Evolutionary conservation across 2,797 vertebrate genomes (phyloP), one percentile per base, ranked within the genome.

Genomic region (Periparus ater): DNA sequence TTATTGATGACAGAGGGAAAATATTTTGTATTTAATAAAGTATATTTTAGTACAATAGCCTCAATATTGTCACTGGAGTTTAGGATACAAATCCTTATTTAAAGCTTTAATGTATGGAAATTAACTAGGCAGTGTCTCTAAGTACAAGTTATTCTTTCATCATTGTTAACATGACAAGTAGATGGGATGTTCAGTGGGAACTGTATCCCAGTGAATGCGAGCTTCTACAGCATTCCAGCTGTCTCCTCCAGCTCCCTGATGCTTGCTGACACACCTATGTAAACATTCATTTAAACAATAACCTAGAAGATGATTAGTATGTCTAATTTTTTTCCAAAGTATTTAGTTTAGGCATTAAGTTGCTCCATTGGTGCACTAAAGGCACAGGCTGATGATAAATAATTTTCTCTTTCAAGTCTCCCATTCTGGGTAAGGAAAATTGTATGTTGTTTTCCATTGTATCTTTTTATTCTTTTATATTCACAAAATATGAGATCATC

Each of bases 1-100:
- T 90, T 94, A 47, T 84, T 79, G 47, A 70, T 83, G 44, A 71
- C 47, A 78, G 48, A 58, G 29, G 13, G 16, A 71, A 86, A 92
- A 68, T 87, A 77, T 53, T 75, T 94, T 68, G 6, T 92, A 55
- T 78, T 91, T 83, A 97, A 96, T 97, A 93, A 96, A 97, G 7
- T 79, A 9, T 96, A 83, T 96, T 96, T 95, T 95, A 62, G 11
- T 85, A 82, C 53, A 73, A 63, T 42, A 13, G n/a, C 54, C 27
- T 94, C 61, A 61, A 8, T 93, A 23, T 65, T 85, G 91, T 93
- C 9, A 57, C 93, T 34, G 45, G 13, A 30, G 79, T 54, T 32
- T 42, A 50, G 36, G 25, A 42, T 61, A 53, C 48, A 81, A 61
- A 54, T 76, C 27, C 72, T 84, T 79, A 29, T 40, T 25, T 68